A percentile compares a stretch with the other conserved stretches of the same genome.
Evolutionary conservation across 2,797 vertebrate species (phyloP).

Genomic region (Acipenser transmontanus): DNA sequence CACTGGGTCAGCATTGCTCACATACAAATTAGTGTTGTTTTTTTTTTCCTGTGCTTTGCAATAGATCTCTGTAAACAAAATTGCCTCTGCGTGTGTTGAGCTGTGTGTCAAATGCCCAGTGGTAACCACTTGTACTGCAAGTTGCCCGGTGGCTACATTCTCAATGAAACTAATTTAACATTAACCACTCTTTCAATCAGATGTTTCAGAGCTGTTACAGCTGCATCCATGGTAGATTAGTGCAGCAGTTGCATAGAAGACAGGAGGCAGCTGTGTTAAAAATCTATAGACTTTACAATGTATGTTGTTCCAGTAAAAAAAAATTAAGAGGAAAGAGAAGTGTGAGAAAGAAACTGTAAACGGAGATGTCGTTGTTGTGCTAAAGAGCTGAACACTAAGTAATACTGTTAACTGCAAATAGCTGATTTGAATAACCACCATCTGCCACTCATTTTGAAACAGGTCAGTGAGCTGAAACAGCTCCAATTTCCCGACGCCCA

Average conservation of each 20-base stretch:
- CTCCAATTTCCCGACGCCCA: too few species aligned
- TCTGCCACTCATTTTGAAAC: too few species aligned
- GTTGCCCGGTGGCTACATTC: neutral
- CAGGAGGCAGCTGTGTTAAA: too few species aligned
- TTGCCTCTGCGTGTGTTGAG: neutral
- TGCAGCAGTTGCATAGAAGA: neutral
- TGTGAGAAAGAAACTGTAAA: too few species aligned
- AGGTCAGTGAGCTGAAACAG: too few species aligned
- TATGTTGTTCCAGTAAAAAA: too few species aligned
- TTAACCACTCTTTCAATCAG: neutral
- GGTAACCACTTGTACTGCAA: neutral
- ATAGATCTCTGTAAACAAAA: neutral
- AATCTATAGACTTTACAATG: too few species aligned
- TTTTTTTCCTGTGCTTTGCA: neutral
- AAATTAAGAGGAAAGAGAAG: too few species aligned
- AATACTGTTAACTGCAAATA: too few species aligned
- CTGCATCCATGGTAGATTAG: neutral
- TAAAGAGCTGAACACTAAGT: too few species aligned
- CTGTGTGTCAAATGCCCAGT: slow-evolving; percentile 3
- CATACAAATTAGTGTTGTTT: neutral
- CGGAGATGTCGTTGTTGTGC: too few species aligned
- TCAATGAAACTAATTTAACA: neutral
- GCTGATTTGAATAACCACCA: too few species aligned
- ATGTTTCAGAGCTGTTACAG: neutral
- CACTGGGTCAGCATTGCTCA: neutral